These are phyloP conservation scores for Leptonema lineaticorne DNA, from an alignment of 1,140 invertebrate genomes.

Conservation along the genomic window DNA sequence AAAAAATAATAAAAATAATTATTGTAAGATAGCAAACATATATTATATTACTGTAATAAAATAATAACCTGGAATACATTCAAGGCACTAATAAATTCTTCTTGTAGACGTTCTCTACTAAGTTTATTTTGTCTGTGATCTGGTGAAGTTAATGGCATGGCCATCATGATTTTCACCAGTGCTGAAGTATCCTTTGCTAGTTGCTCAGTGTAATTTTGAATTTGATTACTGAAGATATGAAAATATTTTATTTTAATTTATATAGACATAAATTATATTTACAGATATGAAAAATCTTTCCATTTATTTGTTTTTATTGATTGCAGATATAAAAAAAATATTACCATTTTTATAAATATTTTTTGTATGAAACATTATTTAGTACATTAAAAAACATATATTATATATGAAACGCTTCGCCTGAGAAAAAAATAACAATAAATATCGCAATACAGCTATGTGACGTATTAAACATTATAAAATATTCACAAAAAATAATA, in stretches of 20 bases:
- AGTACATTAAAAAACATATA: background rate
- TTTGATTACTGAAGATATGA: conserved; percentile 73
- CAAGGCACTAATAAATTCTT: conserved; percentile 91
- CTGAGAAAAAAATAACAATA: background rate
- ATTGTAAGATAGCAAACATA: conserved; percentile 12
- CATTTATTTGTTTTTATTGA: no score
- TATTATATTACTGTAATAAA: background rate
- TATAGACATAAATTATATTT: background rate
- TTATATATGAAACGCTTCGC: background rate
- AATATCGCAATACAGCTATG: background rate
- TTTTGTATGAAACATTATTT: background rate
- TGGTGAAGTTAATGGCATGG: conserved; percentile 56
- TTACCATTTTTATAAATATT: background rate
- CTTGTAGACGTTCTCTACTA: conserved; percentile 86
- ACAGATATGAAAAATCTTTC: no score
- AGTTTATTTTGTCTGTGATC: conserved; percentile 86
- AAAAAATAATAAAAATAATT: background rate
- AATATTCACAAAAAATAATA: background rate
- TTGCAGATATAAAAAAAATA: background rate
- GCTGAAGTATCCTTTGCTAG: conserved; percentile 91
- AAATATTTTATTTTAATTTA: background rate
- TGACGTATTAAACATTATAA: background rate
- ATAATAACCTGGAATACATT: conserved; percentile 78
- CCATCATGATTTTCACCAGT: conserved; percentile 78
- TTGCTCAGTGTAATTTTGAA: conserved; percentile 94